Evolutionary conservation across 2,888 invertebrate genomes (phyloP).

Genomic region (Octodonta nipae): DNA sequence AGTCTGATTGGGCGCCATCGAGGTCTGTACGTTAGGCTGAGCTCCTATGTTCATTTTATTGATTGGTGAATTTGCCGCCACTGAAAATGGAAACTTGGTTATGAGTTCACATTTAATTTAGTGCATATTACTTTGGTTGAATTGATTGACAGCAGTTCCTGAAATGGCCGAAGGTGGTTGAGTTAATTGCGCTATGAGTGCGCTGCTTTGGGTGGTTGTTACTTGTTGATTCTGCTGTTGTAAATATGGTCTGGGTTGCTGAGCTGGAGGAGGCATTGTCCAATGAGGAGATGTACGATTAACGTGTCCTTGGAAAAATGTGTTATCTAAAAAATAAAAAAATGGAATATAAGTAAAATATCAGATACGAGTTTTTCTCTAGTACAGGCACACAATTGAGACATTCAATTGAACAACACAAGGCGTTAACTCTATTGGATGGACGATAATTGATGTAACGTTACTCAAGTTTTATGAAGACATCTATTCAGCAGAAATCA

Average conservation of each 20-base stretch:
- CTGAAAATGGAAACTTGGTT: conserved; percentile 12
- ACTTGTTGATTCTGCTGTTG: conserved; percentile 21
- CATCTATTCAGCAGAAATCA: too few relatives aligned
- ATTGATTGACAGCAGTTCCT: conserved; percentile 35
- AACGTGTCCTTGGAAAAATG: conserved; percentile 11
- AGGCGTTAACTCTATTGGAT: too few relatives aligned
- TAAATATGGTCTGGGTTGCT: conserved; percentile 30
- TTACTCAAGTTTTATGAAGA: too few relatives aligned
- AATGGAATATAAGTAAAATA: too few relatives aligned
- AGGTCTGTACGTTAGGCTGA: conserved; percentile 30
- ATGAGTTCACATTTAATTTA: not conserved
- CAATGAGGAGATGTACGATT: conserved; percentile 34
- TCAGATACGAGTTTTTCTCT: too few relatives aligned
- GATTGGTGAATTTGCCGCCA: conserved; percentile 23
- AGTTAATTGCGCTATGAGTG: conserved; percentile 44
- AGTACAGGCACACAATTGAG: too few relatives aligned
- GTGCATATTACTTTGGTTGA: conserved; percentile 33
- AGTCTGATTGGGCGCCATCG: conserved; percentile 26
- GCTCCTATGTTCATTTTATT: conserved; percentile 20
- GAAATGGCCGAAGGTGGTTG: conserved; percentile 43
- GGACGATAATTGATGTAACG: too few relatives aligned
- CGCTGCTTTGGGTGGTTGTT: conserved; percentile 38
- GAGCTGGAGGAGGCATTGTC: conserved; percentile 49
- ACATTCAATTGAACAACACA: too few relatives aligned
- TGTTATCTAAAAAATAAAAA: too few relatives aligned